Evolutionary conservation across 2,888 invertebrate species (phyloP), one percentile per base, ranked within the genome.

Genomic region (Opisthograptis luteolata): DNA sequence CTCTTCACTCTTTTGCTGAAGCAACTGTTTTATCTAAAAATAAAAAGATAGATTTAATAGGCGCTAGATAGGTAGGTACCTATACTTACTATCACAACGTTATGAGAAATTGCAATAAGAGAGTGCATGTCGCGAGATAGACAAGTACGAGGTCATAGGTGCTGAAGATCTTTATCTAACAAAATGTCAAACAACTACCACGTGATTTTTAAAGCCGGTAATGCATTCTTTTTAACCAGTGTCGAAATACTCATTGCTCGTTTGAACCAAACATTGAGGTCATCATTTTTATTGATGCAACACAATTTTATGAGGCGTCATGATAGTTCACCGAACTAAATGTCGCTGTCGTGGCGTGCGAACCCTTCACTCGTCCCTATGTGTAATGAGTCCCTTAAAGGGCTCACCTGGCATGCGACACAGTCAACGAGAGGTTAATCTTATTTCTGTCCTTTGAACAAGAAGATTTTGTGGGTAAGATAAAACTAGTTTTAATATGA

Each of bases 161-260:
- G 67, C 34, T 37, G 49, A 61, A 68, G 79, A 82, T 79, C 10
- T 55, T 57, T 68, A 79, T 78, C 76, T 70, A 56, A 62, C 70
- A 69, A 76, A 83, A 84, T 79, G 78, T 73, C 79, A 76, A 81
- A 72, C 66, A 58, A 62, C 55, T 64, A 67, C 62, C 63, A 66
- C 60, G 59, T 59, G 58, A 70, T 67, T 70, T 66, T 64, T 64
- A 65, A 68, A 51, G 40, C 25, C 55, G 37, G 68, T 67, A 75
- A 73, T 69, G 65, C 68, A 68, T 72, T 74, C 69, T 69, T 68
- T 58, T 69, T 69, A 56, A 67, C 55, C 43, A 44, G 53, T 80
- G 68, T 69, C 55, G 76, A 68, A 75, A 79, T 66, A 63, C 46
- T 66, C 62, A 59, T 62, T 58, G 58, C 62, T 60, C 54, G 55